Base-by-base conservation (phyloP, 2,113 vertebrate species). In the Camelus dromedarius region DNA sequence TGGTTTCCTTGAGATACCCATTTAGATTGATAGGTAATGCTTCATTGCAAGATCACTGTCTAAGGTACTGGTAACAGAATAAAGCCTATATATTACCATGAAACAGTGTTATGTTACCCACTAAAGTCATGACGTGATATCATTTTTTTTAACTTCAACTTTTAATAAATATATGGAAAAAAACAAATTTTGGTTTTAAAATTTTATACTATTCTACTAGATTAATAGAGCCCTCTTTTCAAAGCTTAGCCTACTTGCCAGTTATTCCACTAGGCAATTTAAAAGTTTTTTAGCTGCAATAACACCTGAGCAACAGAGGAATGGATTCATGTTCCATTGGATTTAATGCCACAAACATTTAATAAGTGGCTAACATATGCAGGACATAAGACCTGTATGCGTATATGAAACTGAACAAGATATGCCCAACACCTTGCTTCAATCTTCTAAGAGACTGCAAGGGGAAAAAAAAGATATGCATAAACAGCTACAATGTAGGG, bases 141-240 rank as follows among this genome's bases (percentile, higher is more conserved):
- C 67, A 66, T 54, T 87, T 96, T 72, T 85, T 90, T 48, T 22
- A 64, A 64, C 22, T 52, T 77, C 16, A 84, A 81, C 48, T 93
- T 94, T 92, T 81, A 91, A 93, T 81, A 87, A 93, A 88, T 75
- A 58, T 48, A 46, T 52, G 30, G 58, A 67, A 73, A 83, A 92
- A 82, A 15, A 81, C 6, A 58, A 76, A 52, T 28, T 75, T 42
- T 28, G 28, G 24, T 85, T 66, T 50, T 83, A 54, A 56, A 83
- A 83, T 79, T 86, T 91, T 69, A 76, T 18, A 15, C 66, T 62
- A 85, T 70, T 73, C 20, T 60, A 75, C 18, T 22, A 64, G 18
- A 24, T 73, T 84, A 79, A 91, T 14, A 80, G n/a, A 73, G n/a
- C 70, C n/a, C 26, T 94, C 24, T 79, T 94, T 86, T 86, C 54